phyloP scores from a whole-genome alignment of 2,113 vertebrate species.

The Bostrychus sinensis region DNA sequence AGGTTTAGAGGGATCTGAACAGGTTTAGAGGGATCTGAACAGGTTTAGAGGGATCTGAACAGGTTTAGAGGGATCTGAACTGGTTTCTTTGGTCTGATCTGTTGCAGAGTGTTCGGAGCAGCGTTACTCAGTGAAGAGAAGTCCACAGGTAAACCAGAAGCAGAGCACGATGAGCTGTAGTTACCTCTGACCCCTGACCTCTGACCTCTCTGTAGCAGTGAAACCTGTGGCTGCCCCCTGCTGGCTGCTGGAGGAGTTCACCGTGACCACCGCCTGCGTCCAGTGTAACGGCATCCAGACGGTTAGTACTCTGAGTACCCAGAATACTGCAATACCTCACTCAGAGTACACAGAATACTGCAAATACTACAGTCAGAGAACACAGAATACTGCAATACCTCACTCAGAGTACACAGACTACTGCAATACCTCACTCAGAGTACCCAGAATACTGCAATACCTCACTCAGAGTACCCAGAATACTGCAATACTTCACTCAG shows the following conservation, averaged over 20 bases:
- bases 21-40: not conserved
- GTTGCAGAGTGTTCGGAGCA: conserved; percentile 68
- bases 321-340: too few relatives aligned
- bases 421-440: too few relatives aligned
- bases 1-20: not conserved
- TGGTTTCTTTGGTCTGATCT: not conserved
- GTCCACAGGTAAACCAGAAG: conserved; percentile 39
- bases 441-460: too few relatives aligned
- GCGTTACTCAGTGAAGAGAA: conserved; percentile 58
- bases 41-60: not conserved
- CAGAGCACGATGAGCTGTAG: not conserved
- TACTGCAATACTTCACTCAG: too few relatives aligned
- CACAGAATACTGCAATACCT: too few relatives aligned
- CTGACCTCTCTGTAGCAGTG: conserved; percentile 14
- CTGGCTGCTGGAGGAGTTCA: conserved; percentile 67
- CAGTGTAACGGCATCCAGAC: conserved; percentile 62
- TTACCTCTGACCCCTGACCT: not conserved
- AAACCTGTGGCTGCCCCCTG: conserved; percentile 46
- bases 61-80: too few relatives aligned
- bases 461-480: too few relatives aligned
- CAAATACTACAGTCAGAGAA: too few relatives aligned
- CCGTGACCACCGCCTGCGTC: conserved; percentile 44
- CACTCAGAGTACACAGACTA: too few relatives aligned
- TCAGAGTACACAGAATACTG: too few relatives aligned
- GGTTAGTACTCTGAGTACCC: conserved; percentile 39